A percentile compares a stretch with the other conserved stretches of the same genome.
These are phyloP conservation scores for Arctopsyche grandis DNA, from an alignment of 1,140 invertebrate species.

Conservation along the genomic window DNA sequence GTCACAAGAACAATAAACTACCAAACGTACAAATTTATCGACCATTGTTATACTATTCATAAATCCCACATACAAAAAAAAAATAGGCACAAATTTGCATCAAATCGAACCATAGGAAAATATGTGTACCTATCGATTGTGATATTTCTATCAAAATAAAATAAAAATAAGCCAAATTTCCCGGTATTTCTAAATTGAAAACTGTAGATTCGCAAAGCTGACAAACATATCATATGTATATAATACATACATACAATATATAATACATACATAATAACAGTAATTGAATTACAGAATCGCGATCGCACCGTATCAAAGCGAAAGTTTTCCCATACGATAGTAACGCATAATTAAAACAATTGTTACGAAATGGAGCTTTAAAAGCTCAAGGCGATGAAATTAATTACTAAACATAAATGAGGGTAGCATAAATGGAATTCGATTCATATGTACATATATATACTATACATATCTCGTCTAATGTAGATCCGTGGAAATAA, in stretches of 20 bases:
- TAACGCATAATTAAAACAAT: conserved; percentile 14
- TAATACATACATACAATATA: neutral
- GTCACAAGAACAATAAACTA: conserved; percentile 18
- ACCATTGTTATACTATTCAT: neutral
- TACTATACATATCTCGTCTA: conserved; percentile 3
- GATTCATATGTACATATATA: no score
- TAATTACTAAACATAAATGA: no score
- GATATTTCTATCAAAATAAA: no score
- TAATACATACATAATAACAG: neutral
- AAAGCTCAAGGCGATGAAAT: conserved; percentile 31
- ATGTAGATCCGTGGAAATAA: neutral
- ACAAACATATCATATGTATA: neutral
- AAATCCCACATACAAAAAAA: neutral
- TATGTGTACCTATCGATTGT: no score
- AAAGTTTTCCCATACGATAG: neutral
- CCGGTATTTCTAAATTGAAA: no score
- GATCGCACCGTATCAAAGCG: neutral
- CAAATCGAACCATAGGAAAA: no score
- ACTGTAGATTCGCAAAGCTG: no score
- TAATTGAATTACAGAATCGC: conserved; percentile 19
- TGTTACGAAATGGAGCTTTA: conserved; percentile 29
- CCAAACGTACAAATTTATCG: neutral
- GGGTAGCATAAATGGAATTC: conserved; percentile 38
- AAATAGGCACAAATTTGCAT: neutral
- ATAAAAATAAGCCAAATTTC: no score